A percentile compares a stretch with the other conserved stretches of the same genome.
phyloP scores from a whole-genome alignment of 2,113 vertebrate genomes.

The Crypturellus undulatus region DNA sequence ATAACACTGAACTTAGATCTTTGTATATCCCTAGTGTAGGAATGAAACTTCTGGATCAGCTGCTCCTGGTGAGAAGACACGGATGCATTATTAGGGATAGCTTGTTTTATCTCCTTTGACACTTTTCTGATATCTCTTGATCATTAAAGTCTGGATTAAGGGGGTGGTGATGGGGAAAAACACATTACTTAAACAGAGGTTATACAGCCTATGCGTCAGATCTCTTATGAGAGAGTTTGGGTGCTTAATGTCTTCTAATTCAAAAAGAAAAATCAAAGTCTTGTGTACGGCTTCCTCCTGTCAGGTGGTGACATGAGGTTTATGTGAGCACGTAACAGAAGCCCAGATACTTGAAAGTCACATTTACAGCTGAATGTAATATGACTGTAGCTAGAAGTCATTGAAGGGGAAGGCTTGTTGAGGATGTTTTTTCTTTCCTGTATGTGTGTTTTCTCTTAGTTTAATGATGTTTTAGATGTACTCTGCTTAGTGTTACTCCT shows the following conservation, averaged over 20 bases:
- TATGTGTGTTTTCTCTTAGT: not conserved
- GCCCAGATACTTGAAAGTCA: conserved; percentile 35
- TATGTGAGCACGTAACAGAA: not conserved
- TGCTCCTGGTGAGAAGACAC: not conserved
- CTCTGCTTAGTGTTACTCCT: not conserved
- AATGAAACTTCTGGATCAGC: conserved; percentile 48
- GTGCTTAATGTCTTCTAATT: conserved; percentile 50
- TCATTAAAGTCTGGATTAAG: conserved; percentile 54
- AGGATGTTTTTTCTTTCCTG: not conserved
- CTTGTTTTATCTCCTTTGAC: conserved; percentile 56
- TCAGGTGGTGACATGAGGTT: conserved; percentile 29
- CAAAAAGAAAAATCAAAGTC: conserved; percentile 60
- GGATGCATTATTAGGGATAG: conserved; percentile 45
- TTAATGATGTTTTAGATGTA: not conserved
- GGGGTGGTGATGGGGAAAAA: not conserved
- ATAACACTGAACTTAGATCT: conserved; percentile 35
- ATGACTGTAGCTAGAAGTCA: not conserved
- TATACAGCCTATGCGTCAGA: conserved; percentile 46
- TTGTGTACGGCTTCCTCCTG: conserved; percentile 43
- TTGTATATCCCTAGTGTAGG: conserved; percentile 10
- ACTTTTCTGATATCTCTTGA: conserved; percentile 45
- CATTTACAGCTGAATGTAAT: conserved; percentile 16
- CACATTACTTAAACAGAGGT: conserved; percentile 5
- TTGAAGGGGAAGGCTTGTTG: not conserved
- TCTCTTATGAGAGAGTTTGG: conserved; percentile 43